Conservation (phyloP, 2,113 vertebrate genomes). For the Hystrix cristata region DNA sequence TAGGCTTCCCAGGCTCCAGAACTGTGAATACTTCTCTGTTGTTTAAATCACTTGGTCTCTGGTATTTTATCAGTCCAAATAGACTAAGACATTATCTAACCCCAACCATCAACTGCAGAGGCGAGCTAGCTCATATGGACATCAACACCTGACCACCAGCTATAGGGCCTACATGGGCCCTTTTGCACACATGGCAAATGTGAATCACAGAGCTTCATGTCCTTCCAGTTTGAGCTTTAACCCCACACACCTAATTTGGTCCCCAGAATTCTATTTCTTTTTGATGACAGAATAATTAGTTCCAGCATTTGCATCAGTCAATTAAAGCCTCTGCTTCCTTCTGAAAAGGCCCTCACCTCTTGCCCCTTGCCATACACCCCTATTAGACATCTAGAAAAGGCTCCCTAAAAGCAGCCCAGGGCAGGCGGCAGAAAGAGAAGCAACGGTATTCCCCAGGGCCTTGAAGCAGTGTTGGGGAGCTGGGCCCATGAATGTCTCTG, state of each 20-base stretch:
- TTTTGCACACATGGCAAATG: no score
- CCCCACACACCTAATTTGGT: background rate
- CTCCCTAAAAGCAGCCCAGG: background rate
- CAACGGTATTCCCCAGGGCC: background rate
- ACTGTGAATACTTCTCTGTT: background rate
- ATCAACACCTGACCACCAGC: background rate
- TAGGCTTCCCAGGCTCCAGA: background rate
- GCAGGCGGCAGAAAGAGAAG: background rate
- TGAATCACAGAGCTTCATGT: fast-evolving
- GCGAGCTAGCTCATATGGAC: background rate
- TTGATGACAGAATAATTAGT: background rate
- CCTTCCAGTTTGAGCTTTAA: background rate
- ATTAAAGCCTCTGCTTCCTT: background rate
- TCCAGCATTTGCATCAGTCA: background rate
- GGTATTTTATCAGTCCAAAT: background rate
- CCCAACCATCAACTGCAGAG: background rate
- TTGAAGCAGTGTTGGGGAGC: background rate
- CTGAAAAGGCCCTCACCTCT: background rate
- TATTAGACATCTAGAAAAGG: background rate
- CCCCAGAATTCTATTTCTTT: slow-evolving; percentile 24
- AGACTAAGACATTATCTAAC: background rate
- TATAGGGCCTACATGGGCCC: no score
- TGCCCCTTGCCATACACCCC: background rate
- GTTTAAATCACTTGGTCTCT: background rate
- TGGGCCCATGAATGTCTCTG: background rate